Evolutionary conservation across 2,113 vertebrate genomes (phyloP), one percentile per base, ranked within the genome.

Genomic region (Cynocephalus volans): DNA sequence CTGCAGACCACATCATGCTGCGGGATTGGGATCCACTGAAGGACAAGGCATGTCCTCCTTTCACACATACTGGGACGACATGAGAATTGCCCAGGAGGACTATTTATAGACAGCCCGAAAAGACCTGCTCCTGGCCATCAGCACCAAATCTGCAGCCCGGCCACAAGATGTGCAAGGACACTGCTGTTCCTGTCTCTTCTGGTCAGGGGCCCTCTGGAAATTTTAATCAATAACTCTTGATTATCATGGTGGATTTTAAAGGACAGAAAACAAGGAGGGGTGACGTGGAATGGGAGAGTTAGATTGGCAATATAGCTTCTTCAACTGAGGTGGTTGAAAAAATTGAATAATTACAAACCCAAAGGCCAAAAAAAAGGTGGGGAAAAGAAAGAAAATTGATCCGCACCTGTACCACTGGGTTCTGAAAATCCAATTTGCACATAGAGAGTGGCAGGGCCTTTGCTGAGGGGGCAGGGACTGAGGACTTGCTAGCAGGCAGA

Each of bases 341-440:
- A 97, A 97, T 92, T 60, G 96, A 97, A 92, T 93, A 95, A 97
- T 96, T 94, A 95, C 19, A 97, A 96, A 83, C 70, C 92, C 80
- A 93, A 95, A 97, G 96, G 52, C 79, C 19, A 75, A 88, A 87
- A 41, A 70, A 52, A 58, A 11, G 13, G 1, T 1, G 10, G 4
- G 33, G 19, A 33, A 58, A 36, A 73, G 67, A 69, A 52, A 76
- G 54, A 75, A 73, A 87, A 70, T 95, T 82, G 96, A 52, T 82
- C 64, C 93, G 28, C 88, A 97, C 97, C 96, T 92, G 92, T 79
- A 97, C 28, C 93, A 83, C 85, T 92, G 70, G 80, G 89, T 88
- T 97, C 95, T 95, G 83, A 96, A 97, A 97, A 98, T 97, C 94
- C 97, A 97, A 97, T 98, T 97, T 97, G 96, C 97, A 97, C 97